Evolutionary conservation across 2,888 invertebrate genomes (phyloP).

Genomic region (Philonicus albiceps): DNA sequence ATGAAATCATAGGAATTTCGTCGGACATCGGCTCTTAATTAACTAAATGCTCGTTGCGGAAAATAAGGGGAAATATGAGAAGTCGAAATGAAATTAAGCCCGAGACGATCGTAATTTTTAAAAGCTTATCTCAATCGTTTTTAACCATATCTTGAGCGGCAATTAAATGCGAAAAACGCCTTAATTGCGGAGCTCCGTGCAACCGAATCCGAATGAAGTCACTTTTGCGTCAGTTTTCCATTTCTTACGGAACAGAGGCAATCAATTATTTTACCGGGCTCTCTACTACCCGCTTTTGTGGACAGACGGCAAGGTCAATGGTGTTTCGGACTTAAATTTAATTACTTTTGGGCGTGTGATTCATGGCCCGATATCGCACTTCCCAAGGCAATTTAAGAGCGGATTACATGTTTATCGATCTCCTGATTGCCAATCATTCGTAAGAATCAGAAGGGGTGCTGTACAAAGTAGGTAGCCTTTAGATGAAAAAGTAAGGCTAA

Average conservation of each 20-base stretch:
- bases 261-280: not conserved
- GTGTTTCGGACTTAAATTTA: not conserved
- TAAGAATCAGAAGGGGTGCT: not conserved
- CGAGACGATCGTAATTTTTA: not conserved
- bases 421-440: not conserved
- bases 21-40: not conserved
- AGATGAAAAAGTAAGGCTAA: not conserved
- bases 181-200: constrained; percentile 10
- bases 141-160: not conserved
- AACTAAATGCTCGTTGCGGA: not conserved
- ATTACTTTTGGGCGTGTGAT: not conserved
- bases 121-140: constrained; percentile 29
- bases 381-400: not conserved
- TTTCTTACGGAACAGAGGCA: not conserved
- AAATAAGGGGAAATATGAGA: not conserved
- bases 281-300: not conserved
- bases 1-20: not conserved
- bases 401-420: not conserved
- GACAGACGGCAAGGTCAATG: not conserved
- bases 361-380: not conserved
- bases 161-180: constrained; percentile 15
- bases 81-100: not conserved
- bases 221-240: constrained; percentile 20
- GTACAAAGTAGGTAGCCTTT: not conserved
- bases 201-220: not conserved